Percentiles rank a stretch among this genome's conserved stretches.
Evolutionary conservation across 2,797 vertebrate genomes (phyloP).

Genomic region (Podargus strigoides): DNA sequence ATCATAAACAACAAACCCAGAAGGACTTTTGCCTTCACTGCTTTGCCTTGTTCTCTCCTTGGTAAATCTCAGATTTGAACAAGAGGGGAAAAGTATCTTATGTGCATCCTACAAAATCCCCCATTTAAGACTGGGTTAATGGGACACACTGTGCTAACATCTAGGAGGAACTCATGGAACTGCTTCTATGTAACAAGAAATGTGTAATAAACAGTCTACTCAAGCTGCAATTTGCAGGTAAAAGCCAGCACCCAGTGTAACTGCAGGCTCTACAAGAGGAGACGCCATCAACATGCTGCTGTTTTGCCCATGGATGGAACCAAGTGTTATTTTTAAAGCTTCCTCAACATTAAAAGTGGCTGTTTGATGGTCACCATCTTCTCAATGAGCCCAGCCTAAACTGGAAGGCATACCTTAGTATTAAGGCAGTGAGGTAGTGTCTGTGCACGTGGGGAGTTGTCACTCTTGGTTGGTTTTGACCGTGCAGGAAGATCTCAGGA

Average conservation of each 20-base stretch:
- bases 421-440: background rate
- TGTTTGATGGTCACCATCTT: background rate
- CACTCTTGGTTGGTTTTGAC: background rate
- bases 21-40: background rate
- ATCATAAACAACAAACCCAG: background rate
- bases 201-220: background rate
- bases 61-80: background rate
- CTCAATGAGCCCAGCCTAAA: background rate
- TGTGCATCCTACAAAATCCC: background rate
- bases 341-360: background rate
- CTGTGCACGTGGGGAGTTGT: fast-evolving
- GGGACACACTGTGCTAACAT: background rate
- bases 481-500: background rate
- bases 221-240: background rate
- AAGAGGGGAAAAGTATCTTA: background rate
- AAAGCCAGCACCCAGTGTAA: background rate
- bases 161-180: background rate
- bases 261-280: background rate
- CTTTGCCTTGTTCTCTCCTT: background rate
- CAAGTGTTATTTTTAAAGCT: background rate
- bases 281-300: background rate
- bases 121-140: background rate
- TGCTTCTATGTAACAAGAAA: background rate
- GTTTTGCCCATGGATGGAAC: background rate
- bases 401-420: fast-evolving